Conservation (phyloP, 2,888 invertebrate species). For the Lasioglossum vierecki region DNA sequence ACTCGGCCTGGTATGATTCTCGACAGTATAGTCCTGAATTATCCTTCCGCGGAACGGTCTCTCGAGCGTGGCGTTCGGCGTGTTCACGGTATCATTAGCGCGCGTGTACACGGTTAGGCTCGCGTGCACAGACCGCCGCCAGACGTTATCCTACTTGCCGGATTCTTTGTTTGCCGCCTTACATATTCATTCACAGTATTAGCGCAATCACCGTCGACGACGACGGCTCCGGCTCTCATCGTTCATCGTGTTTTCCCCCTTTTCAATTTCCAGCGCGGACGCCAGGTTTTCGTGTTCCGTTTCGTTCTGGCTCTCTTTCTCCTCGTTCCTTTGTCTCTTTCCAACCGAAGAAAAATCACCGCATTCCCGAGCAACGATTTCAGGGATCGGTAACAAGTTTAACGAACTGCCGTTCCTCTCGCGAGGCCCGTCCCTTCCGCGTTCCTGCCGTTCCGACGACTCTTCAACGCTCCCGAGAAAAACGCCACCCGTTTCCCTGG, state of each 20-base stretch:
- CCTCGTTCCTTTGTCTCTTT: conserved; percentile 4
- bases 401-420: conserved; percentile 66
- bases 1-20: not conserved
- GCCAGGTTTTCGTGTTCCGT: not conserved
- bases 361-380: conserved; percentile 50
- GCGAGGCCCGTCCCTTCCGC: conserved; percentile 61
- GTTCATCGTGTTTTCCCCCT: conserved; percentile 32
- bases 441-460: conserved; percentile 39
- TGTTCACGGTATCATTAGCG: conserved; percentile 8
- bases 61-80: not conserved
- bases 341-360: conserved; percentile 22
- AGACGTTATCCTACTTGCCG: conserved; percentile 40
- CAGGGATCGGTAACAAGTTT: conserved; percentile 71
- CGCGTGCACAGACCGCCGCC: conserved; percentile 17
- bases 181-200: conserved; percentile 44
- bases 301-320: not conserved
- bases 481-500: conserved; percentile 16
- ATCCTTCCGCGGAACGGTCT: conserved; percentile 11
- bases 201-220: conserved; percentile 42
- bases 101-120: not conserved
- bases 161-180: conserved; percentile 37
- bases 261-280: conserved; percentile 22
- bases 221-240: not conserved
- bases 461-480: conserved; percentile 24
- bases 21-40: not conserved